Percentiles rank a stretch among this genome's conserved stretches.
Conservation (phyloP, 1,140 invertebrate genomes). For the Planococcus citri region DNA sequence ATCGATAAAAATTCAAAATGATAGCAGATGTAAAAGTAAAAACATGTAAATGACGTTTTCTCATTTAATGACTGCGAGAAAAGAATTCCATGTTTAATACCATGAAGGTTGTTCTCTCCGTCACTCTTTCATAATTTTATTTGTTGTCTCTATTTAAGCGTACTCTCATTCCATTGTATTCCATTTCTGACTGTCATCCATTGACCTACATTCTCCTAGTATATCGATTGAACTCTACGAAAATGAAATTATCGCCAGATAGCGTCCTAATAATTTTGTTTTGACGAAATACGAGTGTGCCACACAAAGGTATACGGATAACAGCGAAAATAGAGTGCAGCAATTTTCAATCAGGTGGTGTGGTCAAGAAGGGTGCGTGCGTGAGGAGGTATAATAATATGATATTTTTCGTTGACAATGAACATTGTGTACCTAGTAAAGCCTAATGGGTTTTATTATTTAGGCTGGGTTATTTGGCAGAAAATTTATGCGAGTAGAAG, state of each 20-base stretch:
- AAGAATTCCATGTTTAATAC: not conserved
- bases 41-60: not conserved
- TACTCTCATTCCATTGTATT: not conserved
- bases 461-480: too few species aligned
- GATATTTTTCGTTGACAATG: too few species aligned
- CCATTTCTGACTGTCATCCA: constrained; percentile 6
- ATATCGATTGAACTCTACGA: constrained; percentile 1
- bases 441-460: too few species aligned
- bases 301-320: not conserved
- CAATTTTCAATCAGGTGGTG: not conserved
- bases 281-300: not conserved
- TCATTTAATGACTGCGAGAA: not conserved
- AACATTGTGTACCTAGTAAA: too few species aligned
- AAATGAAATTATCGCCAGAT: constrained; percentile 3
- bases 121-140: not conserved
- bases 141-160: not conserved
- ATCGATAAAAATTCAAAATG: not conserved
- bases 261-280: constrained; percentile 7
- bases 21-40: not conserved
- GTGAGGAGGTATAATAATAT: too few species aligned
- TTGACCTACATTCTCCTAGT: not conserved
- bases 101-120: constrained; percentile 1
- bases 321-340: not conserved
- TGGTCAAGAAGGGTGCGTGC: not conserved
- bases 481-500: too few species aligned